Conservation (phyloP, 2,888 invertebrate genomes). For the Monopis laevigella region DNA sequence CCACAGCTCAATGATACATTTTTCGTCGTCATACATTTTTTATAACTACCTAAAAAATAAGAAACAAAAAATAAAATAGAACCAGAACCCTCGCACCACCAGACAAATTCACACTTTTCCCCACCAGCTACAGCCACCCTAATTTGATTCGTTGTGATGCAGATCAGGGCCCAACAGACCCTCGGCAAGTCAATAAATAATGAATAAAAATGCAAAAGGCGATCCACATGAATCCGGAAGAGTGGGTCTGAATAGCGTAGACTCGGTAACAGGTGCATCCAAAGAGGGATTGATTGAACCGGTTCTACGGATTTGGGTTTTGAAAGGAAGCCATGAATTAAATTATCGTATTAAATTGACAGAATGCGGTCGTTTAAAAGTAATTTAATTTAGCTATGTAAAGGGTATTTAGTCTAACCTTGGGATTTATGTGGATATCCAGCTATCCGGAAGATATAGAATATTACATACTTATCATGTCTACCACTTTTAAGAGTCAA, state of each 20-base stretch:
- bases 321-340: background rate
- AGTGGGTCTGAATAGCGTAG: slow-evolving; percentile 45
- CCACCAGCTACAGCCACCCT: slow-evolving; percentile 27
- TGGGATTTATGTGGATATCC: too few species aligned
- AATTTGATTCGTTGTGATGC: slow-evolving; percentile 18
- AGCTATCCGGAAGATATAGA: too few species aligned
- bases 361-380: too few species aligned
- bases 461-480: too few species aligned
- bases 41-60: too few species aligned
- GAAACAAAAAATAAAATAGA: too few species aligned
- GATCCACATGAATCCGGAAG: slow-evolving; percentile 36
- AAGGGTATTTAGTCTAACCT: too few species aligned
- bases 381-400: too few species aligned
- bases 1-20: too few species aligned
- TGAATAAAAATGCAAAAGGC: slow-evolving; percentile 49
- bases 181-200: slow-evolving; percentile 33
- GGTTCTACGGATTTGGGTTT: slow-evolving; percentile 15
- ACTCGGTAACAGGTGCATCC: slow-evolving; percentile 49
- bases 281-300: slow-evolving; percentile 25
- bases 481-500: too few species aligned
- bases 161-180: slow-evolving; percentile 20
- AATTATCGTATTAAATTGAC: too few species aligned
- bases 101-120: slow-evolving; percentile 33
- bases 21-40: too few species aligned
- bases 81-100: slow-evolving; percentile 14